Evolutionary conservation across 2,113 vertebrate genomes (phyloP).

Genomic region (Capra hircus): DNA sequence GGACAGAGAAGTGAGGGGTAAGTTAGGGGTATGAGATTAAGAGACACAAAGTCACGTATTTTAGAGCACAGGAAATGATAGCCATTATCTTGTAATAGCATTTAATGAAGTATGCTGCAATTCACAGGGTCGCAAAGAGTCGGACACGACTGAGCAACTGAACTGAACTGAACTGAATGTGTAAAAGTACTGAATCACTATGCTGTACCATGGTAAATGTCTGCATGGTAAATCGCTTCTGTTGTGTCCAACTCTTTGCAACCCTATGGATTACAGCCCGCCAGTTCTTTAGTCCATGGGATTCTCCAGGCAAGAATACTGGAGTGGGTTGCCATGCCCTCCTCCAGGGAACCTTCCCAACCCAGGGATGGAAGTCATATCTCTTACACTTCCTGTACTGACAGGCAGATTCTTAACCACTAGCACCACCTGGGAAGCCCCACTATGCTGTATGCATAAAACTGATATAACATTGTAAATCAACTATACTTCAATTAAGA

Average conservation of each 20-base stretch:
- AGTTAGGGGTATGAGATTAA: not conserved
- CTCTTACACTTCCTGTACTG: not conserved
- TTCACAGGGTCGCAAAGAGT: too few species aligned
- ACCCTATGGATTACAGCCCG: not conserved
- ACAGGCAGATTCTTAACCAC: not conserved
- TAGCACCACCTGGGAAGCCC: not conserved
- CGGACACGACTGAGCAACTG: too few species aligned
- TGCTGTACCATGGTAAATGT: accelerated
- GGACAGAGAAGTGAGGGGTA: not conserved
- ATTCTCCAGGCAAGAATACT: not conserved
- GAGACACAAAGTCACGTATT: not conserved
- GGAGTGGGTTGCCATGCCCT: not conserved
- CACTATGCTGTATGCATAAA: not conserved
- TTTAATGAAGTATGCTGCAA: not conserved
- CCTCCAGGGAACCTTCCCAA: not conserved
- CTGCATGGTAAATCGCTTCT: not conserved
- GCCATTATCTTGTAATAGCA: not conserved
- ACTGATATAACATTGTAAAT: not conserved
- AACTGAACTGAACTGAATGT: too few species aligned
- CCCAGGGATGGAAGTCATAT: not conserved
- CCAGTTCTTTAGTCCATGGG: not conserved
- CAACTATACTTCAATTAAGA: not conserved
- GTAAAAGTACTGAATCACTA: not conserved
- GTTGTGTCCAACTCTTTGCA: not conserved
- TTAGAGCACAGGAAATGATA: not conserved